Evolutionary conservation across 1,140 invertebrate species (phyloP).

Genomic region (Drosophila athabasca): DNA sequence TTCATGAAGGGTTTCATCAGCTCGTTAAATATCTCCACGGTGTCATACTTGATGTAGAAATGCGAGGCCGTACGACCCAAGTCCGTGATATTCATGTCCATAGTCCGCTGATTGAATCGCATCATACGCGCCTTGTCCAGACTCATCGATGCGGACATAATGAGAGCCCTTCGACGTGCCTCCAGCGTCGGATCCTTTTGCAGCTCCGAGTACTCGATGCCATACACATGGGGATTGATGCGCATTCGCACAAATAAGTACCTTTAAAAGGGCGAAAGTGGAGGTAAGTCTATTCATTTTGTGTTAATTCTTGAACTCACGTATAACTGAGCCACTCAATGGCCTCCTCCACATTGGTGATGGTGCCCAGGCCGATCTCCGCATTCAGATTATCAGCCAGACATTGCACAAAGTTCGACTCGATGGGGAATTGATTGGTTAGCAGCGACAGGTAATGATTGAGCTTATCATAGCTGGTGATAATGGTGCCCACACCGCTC

Average conservation of each 20-base stretch:
- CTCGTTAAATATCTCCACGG: constrained; percentile 95
- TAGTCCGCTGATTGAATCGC: constrained; percentile 92
- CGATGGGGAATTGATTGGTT: constrained; percentile 98
- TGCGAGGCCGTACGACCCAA: constrained; percentile 98
- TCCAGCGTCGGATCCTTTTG: constrained; percentile 91
- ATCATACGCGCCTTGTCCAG: constrained; percentile 98
- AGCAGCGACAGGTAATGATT: constrained; percentile 96
- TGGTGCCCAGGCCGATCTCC: constrained; percentile 96
- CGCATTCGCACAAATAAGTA: constrained; percentile 98
- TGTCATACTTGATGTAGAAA: constrained; percentile 99
- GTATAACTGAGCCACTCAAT: constrained; percentile 99
- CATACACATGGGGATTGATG: constrained; percentile 96
- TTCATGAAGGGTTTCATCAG: constrained; percentile 91
- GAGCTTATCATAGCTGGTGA: constrained; percentile 96
- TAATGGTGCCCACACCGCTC: constrained; percentile 97
- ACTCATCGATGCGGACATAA: constrained; percentile 90
- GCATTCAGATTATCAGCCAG: constrained; percentile 99
- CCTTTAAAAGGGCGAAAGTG: neutral
- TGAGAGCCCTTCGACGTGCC: constrained; percentile 89
- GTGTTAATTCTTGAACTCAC: neutral
- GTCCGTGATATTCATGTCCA: constrained; percentile 93
- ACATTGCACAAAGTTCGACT: constrained; percentile 97
- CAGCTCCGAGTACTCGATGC: constrained; percentile 89
- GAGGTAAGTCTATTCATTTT: neutral
- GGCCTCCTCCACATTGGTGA: constrained; percentile 97